Evolutionary conservation across 1,140 invertebrate genomes (phyloP), one percentile per base, ranked within the genome.

Genomic region (Harlomillsia oculata): DNA sequence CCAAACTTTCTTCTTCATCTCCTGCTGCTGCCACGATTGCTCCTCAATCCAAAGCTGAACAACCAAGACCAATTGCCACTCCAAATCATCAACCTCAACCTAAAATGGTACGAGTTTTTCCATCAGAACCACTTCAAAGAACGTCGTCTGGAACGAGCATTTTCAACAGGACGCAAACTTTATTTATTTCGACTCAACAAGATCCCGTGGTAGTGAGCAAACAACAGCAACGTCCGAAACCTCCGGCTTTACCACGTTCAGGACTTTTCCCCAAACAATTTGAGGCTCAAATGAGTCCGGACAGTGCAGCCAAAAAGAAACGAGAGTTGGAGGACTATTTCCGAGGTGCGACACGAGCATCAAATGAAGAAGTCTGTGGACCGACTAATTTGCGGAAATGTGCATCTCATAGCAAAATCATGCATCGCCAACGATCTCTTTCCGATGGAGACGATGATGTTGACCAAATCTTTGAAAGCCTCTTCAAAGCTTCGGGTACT

Each of bases 281-380:
- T 69, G 86, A 89, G 69, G 85, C 85, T 5, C 81, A 83, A 21
- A 79, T 86, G 52, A 76, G 79, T 6, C 82, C 81, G 49, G 79
- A 83, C n/a, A 79, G 81, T 56, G 71, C 87, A 8, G 74, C 77
- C 9, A 79, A 81, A 28, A 89, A 89, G 73, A 80, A 83, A 65
- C 77, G 78, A 30, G 85, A 85, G 4, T 81, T 90, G 36, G 82
- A 85, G 53, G 82, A 83, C n/a, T 89, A 87, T 67, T 85, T 89
- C 66, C 57, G 51, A 26, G 25, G 20, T 11, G 51, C 55, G n/a
- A 46, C 28, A 43, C 21, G 23, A 20, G 26, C 8, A 13, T 11
- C 29, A 14, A 53, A 43, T 0, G 30, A 44, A 14, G 16, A 23
- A 3, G 2, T 28, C 6, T 9, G 9, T 2, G 26, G 49, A 21